Conservation (phyloP, 2,888 invertebrate genomes). For the Zhuqinia jingwanae region DNA sequence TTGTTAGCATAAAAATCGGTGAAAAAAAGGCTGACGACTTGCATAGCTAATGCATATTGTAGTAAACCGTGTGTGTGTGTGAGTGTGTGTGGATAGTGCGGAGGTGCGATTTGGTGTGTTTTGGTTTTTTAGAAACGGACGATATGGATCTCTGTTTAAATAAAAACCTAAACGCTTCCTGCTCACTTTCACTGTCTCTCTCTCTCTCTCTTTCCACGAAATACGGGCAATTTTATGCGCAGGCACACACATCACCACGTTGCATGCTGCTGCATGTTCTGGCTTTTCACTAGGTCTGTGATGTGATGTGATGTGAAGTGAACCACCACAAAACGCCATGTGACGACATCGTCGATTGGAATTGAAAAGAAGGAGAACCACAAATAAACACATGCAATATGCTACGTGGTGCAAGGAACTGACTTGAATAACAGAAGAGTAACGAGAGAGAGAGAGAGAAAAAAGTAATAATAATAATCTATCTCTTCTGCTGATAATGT, state of each 20-base stretch:
- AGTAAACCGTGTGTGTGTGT: too few relatives aligned
- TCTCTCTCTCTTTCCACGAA: constrained; percentile 40
- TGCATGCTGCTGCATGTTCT: not conserved
- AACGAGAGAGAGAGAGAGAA: too few relatives aligned
- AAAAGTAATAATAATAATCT: constrained; percentile 22
- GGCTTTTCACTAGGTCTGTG: constrained; percentile 25
- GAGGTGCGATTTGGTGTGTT: not conserved
- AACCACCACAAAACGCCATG: too few relatives aligned
- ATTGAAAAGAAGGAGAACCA: constrained; percentile 36
- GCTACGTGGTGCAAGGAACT: not conserved
- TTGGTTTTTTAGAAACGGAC: constrained; percentile 14
- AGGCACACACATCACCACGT: not conserved
- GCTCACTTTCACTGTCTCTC: constrained; percentile 59
- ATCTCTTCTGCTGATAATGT: too few relatives aligned
- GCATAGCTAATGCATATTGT: too few relatives aligned
- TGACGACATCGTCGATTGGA: not conserved
- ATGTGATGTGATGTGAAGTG: not conserved
- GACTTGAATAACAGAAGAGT: not conserved
- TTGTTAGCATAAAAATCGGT: not conserved
- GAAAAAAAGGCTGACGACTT: not conserved
- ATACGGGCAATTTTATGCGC: constrained; percentile 35
- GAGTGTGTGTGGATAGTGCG: not conserved
- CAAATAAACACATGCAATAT: constrained; percentile 57
- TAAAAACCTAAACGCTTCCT: constrained; percentile 52
- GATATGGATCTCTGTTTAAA: constrained; percentile 43